Percentiles rank a stretch among this genome's conserved stretches.
Evolutionary conservation across 2,888 invertebrate species (phyloP).

Genomic region (Rutpela maculata): DNA sequence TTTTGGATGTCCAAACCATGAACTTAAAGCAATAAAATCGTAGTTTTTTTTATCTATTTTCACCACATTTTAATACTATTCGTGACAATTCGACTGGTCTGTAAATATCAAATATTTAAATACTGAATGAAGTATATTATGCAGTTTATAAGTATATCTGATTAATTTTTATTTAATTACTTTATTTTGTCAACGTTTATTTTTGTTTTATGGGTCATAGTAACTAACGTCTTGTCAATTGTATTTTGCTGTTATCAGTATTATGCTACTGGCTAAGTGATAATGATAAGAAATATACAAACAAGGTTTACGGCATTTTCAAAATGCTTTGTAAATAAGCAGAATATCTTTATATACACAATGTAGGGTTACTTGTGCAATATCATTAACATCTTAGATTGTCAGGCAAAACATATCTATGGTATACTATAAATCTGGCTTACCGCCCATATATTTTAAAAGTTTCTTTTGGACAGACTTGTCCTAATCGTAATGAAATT

Average conservation of each 20-base stretch:
- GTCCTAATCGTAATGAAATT: too few species aligned
- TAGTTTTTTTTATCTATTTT: too few species aligned
- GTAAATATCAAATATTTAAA: background rate
- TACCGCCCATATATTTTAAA: too few species aligned
- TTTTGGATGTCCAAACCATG: too few species aligned
- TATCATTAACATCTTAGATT: background rate
- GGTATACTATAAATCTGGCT: too few species aligned
- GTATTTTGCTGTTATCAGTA: background rate
- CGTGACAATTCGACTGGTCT: too few species aligned
- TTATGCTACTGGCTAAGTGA: slow-evolving; percentile 12
- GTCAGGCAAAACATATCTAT: background rate
- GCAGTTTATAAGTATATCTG: background rate
- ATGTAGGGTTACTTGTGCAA: background rate
- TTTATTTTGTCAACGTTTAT: background rate
- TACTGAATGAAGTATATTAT: background rate
- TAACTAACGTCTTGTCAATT: background rate
- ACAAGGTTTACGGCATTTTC: background rate
- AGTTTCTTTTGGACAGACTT: too few species aligned
- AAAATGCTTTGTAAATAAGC: background rate
- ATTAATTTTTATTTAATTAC: background rate
- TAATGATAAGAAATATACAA: slow-evolving; percentile 2
- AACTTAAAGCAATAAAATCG: too few species aligned
- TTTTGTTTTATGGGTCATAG: background rate
- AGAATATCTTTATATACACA: background rate
- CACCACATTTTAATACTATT: too few species aligned